These are phyloP conservation scores for Agrypnia vestita DNA, from an alignment of 1,140 invertebrate species.

Conservation along the genomic window DNA sequence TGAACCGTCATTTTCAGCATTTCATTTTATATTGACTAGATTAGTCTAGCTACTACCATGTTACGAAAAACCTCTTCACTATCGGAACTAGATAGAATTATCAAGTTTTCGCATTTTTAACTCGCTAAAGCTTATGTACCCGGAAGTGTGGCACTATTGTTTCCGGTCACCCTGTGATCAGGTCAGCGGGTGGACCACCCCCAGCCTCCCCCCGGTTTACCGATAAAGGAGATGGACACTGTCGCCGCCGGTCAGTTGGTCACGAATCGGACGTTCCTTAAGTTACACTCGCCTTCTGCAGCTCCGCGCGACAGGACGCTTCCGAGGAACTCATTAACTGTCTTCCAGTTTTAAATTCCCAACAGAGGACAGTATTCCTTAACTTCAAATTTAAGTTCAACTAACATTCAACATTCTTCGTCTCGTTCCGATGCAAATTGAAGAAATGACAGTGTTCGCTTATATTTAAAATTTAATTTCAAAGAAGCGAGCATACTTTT, in stretches of 20 bases:
- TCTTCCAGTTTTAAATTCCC: background rate
- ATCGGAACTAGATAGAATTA: too few species aligned
- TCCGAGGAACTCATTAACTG: slow-evolving; percentile 5
- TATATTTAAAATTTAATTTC: background rate
- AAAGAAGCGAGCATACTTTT: background rate
- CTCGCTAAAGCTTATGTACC: too few species aligned
- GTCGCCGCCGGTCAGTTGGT: slow-evolving; percentile 30
- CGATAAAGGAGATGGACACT: slow-evolving; percentile 41
- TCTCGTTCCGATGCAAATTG: too few species aligned
- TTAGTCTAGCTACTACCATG: too few species aligned
- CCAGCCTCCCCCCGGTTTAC: slow-evolving; percentile 12
- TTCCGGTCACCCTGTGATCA: slow-evolving; percentile 8
- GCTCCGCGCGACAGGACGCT: background rate
- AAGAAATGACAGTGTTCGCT: background rate
- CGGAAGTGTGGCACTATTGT: background rate
- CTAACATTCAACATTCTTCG: too few species aligned
- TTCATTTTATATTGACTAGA: too few species aligned
- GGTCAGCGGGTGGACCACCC: background rate
- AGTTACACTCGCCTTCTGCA: slow-evolving; percentile 19
- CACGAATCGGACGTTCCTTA: slow-evolving; percentile 31
- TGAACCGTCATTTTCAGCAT: too few species aligned
- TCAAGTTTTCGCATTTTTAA: too few species aligned
- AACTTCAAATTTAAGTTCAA: too few species aligned
- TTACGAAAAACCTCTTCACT: too few species aligned
- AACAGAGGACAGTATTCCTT: background rate